Conservation (phyloP, 2,888 invertebrate species). For the Pandemis heparana region DNA sequence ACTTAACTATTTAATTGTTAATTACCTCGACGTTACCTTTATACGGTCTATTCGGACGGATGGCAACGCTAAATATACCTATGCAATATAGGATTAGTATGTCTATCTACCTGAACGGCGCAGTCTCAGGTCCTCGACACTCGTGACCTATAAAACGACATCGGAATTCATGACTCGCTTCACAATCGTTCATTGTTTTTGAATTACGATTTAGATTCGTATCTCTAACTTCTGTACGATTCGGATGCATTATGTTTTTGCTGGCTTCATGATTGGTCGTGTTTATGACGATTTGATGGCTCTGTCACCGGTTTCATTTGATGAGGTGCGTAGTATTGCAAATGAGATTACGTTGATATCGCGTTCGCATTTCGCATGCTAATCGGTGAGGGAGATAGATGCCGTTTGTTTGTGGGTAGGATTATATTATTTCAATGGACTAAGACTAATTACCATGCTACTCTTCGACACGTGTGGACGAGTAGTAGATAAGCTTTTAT, state of each 20-base stretch:
- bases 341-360: constrained; percentile 1
- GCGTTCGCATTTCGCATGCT: neutral
- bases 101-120: neutral
- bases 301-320: neutral
- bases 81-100: neutral
- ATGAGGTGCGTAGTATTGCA: neutral
- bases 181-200: constrained; percentile 22
- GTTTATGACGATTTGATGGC: neutral
- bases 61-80: too few relatives aligned
- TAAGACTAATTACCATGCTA: too few relatives aligned
- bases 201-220: constrained; percentile 10
- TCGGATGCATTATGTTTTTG: constrained; percentile 2
- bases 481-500: too few relatives aligned
- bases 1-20: too few relatives aligned
- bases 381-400: neutral
- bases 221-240: constrained; percentile 9
- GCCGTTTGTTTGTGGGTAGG: too few relatives aligned
- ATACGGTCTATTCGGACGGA: too few relatives aligned
- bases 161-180: constrained; percentile 17
- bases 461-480: too few relatives aligned
- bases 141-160: constrained; percentile 17
- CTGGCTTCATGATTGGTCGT: neutral
- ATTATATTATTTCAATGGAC: too few relatives aligned
- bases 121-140: neutral
- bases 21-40: too few relatives aligned